Evolutionary conservation across 2,888 invertebrate species (phyloP), one percentile per base, ranked within the genome.

Genomic region (Masnerella sp.): DNA sequence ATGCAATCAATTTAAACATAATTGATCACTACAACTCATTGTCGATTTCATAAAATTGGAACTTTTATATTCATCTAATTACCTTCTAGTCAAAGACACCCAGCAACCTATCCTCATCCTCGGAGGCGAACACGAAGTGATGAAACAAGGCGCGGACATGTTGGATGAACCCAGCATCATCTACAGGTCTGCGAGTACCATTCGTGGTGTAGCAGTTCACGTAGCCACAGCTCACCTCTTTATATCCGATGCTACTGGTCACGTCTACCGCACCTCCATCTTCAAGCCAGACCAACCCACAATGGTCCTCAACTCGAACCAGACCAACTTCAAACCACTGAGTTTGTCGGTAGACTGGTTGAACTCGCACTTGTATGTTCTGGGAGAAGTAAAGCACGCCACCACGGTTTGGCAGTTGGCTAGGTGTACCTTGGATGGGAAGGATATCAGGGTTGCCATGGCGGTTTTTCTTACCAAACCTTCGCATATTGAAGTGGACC

Each of bases 261-360:
- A 88, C 76, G 90, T 95, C 0, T 90, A 90, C 73, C 89, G 88
- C 30, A 85, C 89, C 0, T 85, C 88, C 1, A 85, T 88, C n/a
- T 73, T 81, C 28, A 81, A 84, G 51, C 77, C 79, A 25, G 74
- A 82, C 0, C 68, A 78, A 14, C 80, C 83, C 2, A 77, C 34
- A 61, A 80, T 74, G 58, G 75, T 93, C 32, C 87, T 92, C 0
- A 89, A 90, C 1, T 90, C 92, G 0, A 88, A 90, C 40, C 89
- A 90, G 47, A 89, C 90, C 8, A 89, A 90, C 47, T 93, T 92
- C 82, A 90, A 90, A 67, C 94, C 95, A 0, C 85, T 93, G 47
- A 92, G 93, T 76, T 83, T 95, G 5, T 93, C 95, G 0, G 91
- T 96, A 0, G 98, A 98, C 87, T 98, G 97, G 97, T 88, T 98